A percentile compares a stretch with the other conserved stretches of the same genome.
Conservation (phyloP, 2,797 vertebrate genomes). For the Danionella dracula region DNA sequence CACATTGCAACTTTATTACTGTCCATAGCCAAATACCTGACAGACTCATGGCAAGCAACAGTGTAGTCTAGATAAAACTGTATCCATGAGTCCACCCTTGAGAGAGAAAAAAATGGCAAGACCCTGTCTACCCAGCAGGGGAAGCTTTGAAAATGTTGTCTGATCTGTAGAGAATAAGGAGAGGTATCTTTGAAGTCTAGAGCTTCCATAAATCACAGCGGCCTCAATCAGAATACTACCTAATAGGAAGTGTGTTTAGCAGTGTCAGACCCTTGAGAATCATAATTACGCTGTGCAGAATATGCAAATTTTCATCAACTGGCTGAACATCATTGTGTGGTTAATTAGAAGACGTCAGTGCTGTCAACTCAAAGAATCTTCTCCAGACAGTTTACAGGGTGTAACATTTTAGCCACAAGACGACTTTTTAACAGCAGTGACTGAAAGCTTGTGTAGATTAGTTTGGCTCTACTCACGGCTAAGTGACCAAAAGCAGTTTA, state of each 20-base stretch:
- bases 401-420: not conserved
- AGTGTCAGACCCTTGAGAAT: slow-evolving; percentile 7
- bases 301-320: slow-evolving; percentile 10
- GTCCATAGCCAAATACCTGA: too few species aligned
- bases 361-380: slow-evolving; percentile 13
- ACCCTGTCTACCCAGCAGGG: slow-evolving; percentile 8
- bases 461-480: not conserved
- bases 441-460: not conserved
- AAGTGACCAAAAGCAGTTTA: slow-evolving; percentile 25
- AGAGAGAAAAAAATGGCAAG: slow-evolving; percentile 7
- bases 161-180: not conserved
- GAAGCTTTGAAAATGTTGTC: not conserved
- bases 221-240: not conserved
- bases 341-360: slow-evolving; percentile 24
- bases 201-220: slow-evolving; percentile 17
- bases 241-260: not conserved
- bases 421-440: not conserved
- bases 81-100: not conserved
- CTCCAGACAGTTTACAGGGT: slow-evolving; percentile 8
- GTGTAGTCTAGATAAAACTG: slow-evolving; percentile 11
- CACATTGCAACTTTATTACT: too few species aligned
- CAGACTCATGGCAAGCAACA: too few species aligned
- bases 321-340: not conserved
- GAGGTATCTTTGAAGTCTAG: slow-evolving; percentile 9
- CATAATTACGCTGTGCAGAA: slow-evolving; percentile 35